phyloP scores from a whole-genome alignment of 2,113 vertebrate genomes.

The Neodontobutis hainanensis region DNA sequence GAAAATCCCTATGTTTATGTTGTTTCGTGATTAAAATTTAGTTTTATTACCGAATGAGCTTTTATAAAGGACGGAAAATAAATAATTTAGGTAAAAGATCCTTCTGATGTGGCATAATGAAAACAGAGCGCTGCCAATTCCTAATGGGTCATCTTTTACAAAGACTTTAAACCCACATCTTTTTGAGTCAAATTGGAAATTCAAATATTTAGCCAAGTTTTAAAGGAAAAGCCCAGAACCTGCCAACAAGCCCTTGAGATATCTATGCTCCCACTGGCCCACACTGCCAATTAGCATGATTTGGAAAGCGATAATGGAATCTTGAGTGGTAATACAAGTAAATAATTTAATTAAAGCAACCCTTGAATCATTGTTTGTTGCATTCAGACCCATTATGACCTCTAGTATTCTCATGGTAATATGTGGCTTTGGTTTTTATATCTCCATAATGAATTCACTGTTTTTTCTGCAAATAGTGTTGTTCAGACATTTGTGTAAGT shows the following conservation, averaged over 20 bases:
- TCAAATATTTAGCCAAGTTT: slow-evolving; percentile 72
- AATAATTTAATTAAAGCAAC: slow-evolving; percentile 72
- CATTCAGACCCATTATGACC: slow-evolving; percentile 65
- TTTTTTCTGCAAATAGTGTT: slow-evolving; percentile 70
- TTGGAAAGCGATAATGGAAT: slow-evolving; percentile 75
- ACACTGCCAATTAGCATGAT: slow-evolving; percentile 66
- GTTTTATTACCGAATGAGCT: slow-evolving; percentile 32
- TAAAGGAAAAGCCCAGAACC: slow-evolving; percentile 64
- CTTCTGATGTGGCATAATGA: slow-evolving; percentile 74
- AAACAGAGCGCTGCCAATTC: slow-evolving; percentile 72
- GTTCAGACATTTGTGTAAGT: slow-evolving; percentile 74
- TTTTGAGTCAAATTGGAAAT: slow-evolving; percentile 69
- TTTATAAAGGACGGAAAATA: slow-evolving; percentile 41
- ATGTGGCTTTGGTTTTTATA: slow-evolving; percentile 58
- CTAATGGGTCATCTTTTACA: slow-evolving; percentile 74
- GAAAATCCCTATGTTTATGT: slow-evolving; percentile 4
- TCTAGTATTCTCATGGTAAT: slow-evolving; percentile 77
- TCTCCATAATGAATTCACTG: slow-evolving; percentile 67
- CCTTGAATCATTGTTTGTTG: slow-evolving; percentile 64
- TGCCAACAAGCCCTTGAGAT: slow-evolving; percentile 70
- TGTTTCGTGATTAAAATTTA: slow-evolving; percentile 22
- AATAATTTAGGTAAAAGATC: slow-evolving; percentile 76
- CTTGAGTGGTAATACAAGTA: slow-evolving; percentile 75
- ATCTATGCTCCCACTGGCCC: slow-evolving; percentile 70
- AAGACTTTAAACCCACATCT: slow-evolving; percentile 74